phyloP scores from a whole-genome alignment of 2,888 invertebrate species.

The Drosophila austrosaltans region DNA sequence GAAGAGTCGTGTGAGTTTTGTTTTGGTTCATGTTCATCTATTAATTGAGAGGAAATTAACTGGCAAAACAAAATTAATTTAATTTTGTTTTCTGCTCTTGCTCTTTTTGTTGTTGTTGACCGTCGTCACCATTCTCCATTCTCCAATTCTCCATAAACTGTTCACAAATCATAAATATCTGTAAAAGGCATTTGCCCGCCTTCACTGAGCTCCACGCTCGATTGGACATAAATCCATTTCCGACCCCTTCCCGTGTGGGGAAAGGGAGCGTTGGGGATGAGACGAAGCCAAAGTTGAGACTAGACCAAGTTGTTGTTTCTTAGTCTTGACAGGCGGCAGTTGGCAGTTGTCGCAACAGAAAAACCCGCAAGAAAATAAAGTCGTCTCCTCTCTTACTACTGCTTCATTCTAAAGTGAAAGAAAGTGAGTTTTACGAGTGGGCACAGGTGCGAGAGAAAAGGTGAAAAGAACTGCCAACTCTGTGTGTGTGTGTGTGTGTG shows the following conservation, averaged over 20 bases:
- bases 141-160: neutral
- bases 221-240: conserved; percentile 52
- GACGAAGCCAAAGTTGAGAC: conserved; percentile 65
- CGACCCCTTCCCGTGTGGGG: conserved; percentile 41
- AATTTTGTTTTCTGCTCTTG: conserved; percentile 30
- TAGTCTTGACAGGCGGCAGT: conserved; percentile 64
- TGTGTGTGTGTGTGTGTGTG: conserved; percentile 9
- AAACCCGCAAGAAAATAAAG: conserved; percentile 52
- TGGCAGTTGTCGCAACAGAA: conserved; percentile 52
- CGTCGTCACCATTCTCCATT: conserved; percentile 26
- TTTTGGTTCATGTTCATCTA: conserved; percentile 1
- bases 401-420: conserved; percentile 15
- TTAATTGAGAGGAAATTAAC: conserved; percentile 53
- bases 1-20: conserved; percentile 14
- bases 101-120: conserved; percentile 20
- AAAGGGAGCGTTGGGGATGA: neutral
- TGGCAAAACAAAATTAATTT: conserved; percentile 46
- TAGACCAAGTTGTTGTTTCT: conserved; percentile 67
- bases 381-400: neutral
- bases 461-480: conserved; percentile 25
- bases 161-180: conserved; percentile 80
- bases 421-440: conserved; percentile 52
- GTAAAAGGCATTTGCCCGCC: conserved; percentile 68
- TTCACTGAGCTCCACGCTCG: conserved; percentile 63
- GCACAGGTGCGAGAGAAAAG: conserved; percentile 21